Conservation (phyloP, 2,888 invertebrate genomes). For the Eupithecia tripunctaria region DNA sequence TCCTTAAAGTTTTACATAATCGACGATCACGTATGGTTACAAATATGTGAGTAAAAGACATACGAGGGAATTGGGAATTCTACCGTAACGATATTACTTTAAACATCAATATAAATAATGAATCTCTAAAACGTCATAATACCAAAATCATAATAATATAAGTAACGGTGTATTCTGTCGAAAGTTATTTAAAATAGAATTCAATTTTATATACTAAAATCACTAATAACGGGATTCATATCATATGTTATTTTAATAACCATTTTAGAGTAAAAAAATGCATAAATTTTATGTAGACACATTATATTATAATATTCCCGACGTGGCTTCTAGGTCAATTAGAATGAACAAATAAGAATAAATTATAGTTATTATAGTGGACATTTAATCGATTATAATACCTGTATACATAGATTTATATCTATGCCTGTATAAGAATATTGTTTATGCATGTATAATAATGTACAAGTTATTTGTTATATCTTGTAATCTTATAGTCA, state of each 20-base stretch:
- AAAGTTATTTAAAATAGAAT: neutral
- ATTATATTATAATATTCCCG: conserved; percentile 51
- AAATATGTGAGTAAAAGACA: neutral
- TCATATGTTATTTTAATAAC: neutral
- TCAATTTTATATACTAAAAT: neutral
- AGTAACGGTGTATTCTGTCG: neutral
- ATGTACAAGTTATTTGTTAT: neutral
- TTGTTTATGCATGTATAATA: neutral
- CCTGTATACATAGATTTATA: too few relatives aligned
- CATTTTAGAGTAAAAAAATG: neutral
- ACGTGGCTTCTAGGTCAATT: conserved; percentile 81
- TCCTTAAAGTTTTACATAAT: too few relatives aligned
- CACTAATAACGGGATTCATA: neutral
- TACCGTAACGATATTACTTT: neutral
- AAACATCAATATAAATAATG: neutral
- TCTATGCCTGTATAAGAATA: conserved; percentile 13
- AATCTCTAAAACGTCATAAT: neutral
- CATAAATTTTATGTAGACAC: conserved; percentile 37
- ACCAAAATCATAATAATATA: neutral
- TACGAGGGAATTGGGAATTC: neutral
- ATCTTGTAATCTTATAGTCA: neutral
- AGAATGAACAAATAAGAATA: conserved; percentile 48
- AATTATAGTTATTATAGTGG: conserved; percentile 29
- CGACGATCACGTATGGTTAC: too few relatives aligned
- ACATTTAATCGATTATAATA: conserved; percentile 36